Evolutionary conservation across 2,888 invertebrate genomes (phyloP).

Genomic region (Philhelius pedissequus): DNA sequence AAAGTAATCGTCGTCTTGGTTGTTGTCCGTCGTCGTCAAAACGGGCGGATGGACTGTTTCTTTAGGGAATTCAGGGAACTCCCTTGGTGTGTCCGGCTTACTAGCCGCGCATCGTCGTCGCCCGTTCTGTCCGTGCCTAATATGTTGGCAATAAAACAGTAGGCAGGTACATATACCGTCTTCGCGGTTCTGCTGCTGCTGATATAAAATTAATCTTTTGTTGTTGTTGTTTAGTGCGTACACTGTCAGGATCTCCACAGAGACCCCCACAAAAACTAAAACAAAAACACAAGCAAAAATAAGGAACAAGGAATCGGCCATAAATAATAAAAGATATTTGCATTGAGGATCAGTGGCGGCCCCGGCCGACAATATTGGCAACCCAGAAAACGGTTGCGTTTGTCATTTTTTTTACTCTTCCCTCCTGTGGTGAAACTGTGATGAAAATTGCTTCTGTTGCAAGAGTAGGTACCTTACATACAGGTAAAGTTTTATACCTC

Average conservation of each 20-base stretch:
- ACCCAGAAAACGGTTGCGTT: conserved; percentile 43
- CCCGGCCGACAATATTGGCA: conserved; percentile 38
- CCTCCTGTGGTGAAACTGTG: conserved; percentile 15
- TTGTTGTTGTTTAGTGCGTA: conserved; percentile 25
- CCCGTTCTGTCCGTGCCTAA: conserved; percentile 71
- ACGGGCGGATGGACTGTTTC: conserved; percentile 43
- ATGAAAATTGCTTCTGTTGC: conserved; percentile 51
- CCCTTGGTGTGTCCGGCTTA: conserved; percentile 70
- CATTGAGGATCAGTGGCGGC: conserved; percentile 66
- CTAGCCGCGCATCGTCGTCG: background rate
- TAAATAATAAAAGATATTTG: conserved; percentile 72
- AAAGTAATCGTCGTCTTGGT: conserved; percentile 42
- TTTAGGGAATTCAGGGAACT: conserved; percentile 69
- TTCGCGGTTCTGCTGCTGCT: conserved; percentile 62
- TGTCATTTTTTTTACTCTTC: conserved; percentile 45
- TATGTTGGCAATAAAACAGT: conserved; percentile 74
- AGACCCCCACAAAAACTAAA: background rate
- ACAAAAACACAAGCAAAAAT: background rate
- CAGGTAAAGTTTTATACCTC: background rate
- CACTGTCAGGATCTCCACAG: conserved; percentile 8
- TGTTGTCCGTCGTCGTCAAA: conserved; percentile 34
- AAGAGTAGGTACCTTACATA: background rate
- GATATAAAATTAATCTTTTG: conserved; percentile 66
- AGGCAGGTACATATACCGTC: conserved; percentile 71
- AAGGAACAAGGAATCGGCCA: conserved; percentile 69